Evolutionary conservation across 2,888 invertebrate species (phyloP).

Genomic region (Embidobia sp.): DNA sequence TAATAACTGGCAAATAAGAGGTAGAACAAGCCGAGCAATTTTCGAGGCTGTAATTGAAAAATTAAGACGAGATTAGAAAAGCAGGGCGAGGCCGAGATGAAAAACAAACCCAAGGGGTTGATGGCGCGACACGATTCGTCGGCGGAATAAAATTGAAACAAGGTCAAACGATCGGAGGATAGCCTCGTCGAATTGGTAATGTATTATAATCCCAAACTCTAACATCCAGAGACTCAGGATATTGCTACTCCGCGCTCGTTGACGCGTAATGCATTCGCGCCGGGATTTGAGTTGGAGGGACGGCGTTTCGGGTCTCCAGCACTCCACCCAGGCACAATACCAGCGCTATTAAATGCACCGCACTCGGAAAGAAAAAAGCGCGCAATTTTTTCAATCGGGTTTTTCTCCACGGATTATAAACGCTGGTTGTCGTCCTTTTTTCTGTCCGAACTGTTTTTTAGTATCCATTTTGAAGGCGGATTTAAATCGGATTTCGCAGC

Average conservation of each 20-base stretch:
- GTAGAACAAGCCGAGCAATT: too few relatives aligned
- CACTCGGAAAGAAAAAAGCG: conserved; percentile 61
- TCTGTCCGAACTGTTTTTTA: too few relatives aligned
- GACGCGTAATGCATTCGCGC: conserved; percentile 81
- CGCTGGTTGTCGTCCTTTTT: background rate
- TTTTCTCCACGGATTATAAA: conserved; percentile 66
- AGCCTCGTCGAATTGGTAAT: conserved; percentile 80
- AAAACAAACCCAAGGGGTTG: conserved; percentile 7
- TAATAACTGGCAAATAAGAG: too few relatives aligned
- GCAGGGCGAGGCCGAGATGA: too few relatives aligned
- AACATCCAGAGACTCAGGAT: conserved; percentile 78
- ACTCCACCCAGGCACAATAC: conserved; percentile 60
- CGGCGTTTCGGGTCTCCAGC: conserved; percentile 39
- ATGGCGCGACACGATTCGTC: conserved; percentile 19
- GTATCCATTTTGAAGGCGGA: too few relatives aligned
- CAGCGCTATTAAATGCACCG: conserved; percentile 68
- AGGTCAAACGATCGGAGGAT: conserved; percentile 72
- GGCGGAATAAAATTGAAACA: conserved; percentile 73
- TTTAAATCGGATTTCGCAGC: too few relatives aligned
- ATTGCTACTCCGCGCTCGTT: conserved; percentile 81
- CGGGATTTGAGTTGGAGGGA: conserved; percentile 74
- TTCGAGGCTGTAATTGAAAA: too few relatives aligned
- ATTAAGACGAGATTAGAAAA: too few relatives aligned
- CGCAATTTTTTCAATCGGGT: conserved; percentile 61
- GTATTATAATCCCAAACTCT: conserved; percentile 79